Evolutionary conservation across 1,140 invertebrate species (phyloP).

Genomic region (Lanistes nyassanus): DNA sequence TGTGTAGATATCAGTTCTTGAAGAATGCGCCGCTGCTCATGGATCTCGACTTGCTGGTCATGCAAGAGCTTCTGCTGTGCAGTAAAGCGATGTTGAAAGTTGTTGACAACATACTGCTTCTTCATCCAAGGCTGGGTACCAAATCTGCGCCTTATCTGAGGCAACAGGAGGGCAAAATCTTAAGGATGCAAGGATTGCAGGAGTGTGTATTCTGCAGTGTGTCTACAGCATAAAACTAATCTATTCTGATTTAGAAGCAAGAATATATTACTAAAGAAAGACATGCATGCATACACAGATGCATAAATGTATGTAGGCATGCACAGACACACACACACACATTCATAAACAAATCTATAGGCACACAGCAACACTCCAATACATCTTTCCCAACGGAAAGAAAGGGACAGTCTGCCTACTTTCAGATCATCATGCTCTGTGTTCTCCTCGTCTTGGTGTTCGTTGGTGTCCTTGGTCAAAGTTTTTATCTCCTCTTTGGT

Average conservation of each 20-base stretch:
- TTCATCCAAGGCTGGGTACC: constrained; percentile 56
- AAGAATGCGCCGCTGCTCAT: constrained; percentile 63
- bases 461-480: constrained; percentile 28
- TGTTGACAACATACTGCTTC: constrained; percentile 51
- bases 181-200: not conserved
- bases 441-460: constrained; percentile 14
- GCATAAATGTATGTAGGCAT: not conserved
- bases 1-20: constrained; percentile 60
- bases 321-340: not conserved
- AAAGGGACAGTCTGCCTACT: too few relatives aligned
- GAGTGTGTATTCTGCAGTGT: not conserved
- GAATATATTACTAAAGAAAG: not conserved
- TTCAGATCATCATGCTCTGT: constrained; percentile 35
- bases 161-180: not conserved
- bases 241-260: not conserved
- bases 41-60: constrained; percentile 58
- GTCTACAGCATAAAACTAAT: too few relatives aligned
- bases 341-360: not conserved
- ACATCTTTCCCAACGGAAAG: too few relatives aligned
- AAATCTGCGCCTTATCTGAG: constrained; percentile 32
- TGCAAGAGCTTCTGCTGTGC: constrained; percentile 62
- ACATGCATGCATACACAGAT: not conserved
- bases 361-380: too few relatives aligned
- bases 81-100: constrained; percentile 60
- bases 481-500: constrained; percentile 49